Base-by-base conservation (phyloP, 2,888 invertebrate species). In the Lycophotia porphyrea region DNA sequence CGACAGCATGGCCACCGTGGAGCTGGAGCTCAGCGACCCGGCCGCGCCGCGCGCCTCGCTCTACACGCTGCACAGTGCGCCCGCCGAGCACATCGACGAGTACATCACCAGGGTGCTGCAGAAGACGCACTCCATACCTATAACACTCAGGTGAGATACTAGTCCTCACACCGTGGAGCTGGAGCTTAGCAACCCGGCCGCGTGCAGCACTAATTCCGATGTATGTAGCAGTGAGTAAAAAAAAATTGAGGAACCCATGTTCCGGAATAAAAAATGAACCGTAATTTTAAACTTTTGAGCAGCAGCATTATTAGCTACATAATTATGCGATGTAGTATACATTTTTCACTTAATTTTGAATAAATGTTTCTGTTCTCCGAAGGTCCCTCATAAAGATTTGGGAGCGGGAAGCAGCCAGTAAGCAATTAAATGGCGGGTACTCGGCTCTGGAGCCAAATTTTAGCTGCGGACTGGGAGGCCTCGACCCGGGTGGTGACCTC, bases 1-100 rank as follows among this genome's bases (percentile, higher is more conserved):
- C 91, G 99, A 99, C 93, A 98, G 98, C 80, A 98, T 99, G 97
- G 98, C 99, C 0, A 99, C 99, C 0, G 98, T 98, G 24, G 99
- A 99, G 92, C 97, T 99, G 82, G 98, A 99, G 93, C 96, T 99
- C 71, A 96, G 97, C 11, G 99, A 99, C 89, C 97, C 98, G 31
- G 97, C 98, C 0, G 97, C 98, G 82, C 97, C 99, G 0, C 97
- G 98, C 70, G 99, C 99, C 89, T 97, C 97, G 49, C 97, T 99
- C 1, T 98, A 98, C 91, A 97, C 97, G 42, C 97, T 97, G 2
- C 93, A 93, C 90, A 94, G 95, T 78, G 92, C 94, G 24, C 97
- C 97, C 88, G 83, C 92, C 1, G 93, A 94, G 2, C 94, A 93
- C 52, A 82, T 96, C 21, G 96, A 97, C 80, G 96, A 97, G 18